Conservation (phyloP, 2,113 vertebrate species). For the Malurus cyaneus region DNA sequence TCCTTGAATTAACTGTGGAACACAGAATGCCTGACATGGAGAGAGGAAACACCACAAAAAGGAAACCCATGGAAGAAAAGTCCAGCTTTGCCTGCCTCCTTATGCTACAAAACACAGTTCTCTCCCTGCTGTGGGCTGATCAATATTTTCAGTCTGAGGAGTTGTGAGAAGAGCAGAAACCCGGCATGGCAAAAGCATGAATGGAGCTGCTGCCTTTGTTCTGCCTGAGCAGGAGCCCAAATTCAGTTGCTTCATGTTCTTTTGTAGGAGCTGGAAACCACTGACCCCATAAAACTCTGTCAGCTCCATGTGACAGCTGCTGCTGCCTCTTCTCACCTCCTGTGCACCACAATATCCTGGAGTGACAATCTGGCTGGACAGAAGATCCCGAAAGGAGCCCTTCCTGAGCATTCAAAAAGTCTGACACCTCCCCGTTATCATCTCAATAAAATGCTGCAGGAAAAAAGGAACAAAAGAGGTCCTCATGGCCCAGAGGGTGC, state of each 20-base stretch:
- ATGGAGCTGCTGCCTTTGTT: background rate
- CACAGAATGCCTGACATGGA: fast-evolving
- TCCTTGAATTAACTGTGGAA: background rate
- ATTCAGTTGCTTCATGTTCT: background rate
- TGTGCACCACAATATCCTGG: fast-evolving
- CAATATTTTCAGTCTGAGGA: background rate
- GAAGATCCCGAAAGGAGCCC: background rate
- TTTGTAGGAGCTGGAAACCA: background rate
- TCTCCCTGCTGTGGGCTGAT: background rate
- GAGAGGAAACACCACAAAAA: background rate
- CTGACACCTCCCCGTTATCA: background rate
- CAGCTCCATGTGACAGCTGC: background rate
- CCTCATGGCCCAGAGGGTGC: background rate
- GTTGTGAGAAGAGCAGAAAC: background rate
- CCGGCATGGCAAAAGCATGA: background rate
- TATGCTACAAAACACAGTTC: background rate
- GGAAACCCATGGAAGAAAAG: background rate
- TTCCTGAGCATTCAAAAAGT: background rate
- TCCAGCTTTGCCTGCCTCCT: background rate
- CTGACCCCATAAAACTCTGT: background rate
- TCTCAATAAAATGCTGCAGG: background rate
- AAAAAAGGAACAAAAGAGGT: background rate
- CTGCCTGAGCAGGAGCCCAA: background rate
- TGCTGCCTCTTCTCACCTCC: background rate
- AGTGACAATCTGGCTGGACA: background rate